Evolutionary conservation across 92 coral and sea anemone genomes (phyloP).

Genomic region (Meandrina meandrites): DNA sequence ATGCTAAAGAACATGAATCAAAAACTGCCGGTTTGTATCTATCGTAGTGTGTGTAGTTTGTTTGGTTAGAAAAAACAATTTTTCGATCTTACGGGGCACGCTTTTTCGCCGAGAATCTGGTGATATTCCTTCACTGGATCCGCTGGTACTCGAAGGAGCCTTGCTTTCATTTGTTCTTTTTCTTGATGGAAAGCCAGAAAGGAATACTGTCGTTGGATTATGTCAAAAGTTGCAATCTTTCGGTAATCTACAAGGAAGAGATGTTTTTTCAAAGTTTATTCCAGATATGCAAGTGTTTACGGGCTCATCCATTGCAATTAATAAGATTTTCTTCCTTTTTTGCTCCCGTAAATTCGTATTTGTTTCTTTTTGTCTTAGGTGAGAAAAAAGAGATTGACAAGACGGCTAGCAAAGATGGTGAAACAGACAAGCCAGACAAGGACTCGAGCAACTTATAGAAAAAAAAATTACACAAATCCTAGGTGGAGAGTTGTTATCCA

Average conservation of each 20-base stretch:
- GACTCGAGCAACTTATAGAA: background rate
- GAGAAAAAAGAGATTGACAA: background rate
- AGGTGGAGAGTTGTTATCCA: background rate
- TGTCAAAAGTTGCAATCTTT: background rate
- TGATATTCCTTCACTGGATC: too few relatives aligned
- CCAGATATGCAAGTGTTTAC: background rate
- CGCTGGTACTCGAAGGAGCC: too few relatives aligned
- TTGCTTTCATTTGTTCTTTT: background rate
- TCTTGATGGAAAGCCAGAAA: background rate
- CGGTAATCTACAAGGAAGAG: background rate
- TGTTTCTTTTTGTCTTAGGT: background rate
- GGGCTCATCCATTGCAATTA: too few relatives aligned
- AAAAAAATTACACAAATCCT: background rate
- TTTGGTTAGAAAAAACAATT: too few relatives aligned
- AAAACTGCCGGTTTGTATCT: background rate
- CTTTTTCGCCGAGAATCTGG: too few relatives aligned
- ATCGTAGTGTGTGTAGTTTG: background rate
- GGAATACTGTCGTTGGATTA: background rate
- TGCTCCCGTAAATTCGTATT: background rate
- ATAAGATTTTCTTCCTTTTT: too few relatives aligned
- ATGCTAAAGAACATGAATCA: background rate
- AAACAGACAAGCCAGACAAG: background rate
- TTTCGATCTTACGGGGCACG: too few relatives aligned
- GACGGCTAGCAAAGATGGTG: background rate
- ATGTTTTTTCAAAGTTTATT: background rate